These are phyloP conservation scores for Platycheirus rosarum DNA, from an alignment of 2,888 invertebrate genomes.

Conservation along the genomic window DNA sequence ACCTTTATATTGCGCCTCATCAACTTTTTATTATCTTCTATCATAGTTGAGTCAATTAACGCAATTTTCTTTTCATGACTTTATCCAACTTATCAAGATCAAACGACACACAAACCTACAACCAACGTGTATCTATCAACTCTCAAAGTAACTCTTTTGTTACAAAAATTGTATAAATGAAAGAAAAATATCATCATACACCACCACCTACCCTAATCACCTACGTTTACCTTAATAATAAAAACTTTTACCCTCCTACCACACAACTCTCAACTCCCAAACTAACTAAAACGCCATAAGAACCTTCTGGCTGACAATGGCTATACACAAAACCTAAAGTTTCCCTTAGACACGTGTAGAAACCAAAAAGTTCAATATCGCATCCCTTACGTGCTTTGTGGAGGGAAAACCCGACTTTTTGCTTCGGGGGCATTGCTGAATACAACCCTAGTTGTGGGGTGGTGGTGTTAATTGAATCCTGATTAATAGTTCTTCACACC, in stretches of 20 bases:
- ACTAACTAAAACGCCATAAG: slow-evolving; percentile 15
- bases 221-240: slow-evolving; percentile 19
- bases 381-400: slow-evolving; percentile 20
- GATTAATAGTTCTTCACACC: slow-evolving; percentile 52
- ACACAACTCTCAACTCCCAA: not conserved
- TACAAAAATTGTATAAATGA: not conserved
- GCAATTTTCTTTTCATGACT: slow-evolving; percentile 26
- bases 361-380: not conserved
- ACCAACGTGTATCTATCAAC: too few species aligned
- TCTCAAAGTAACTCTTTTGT: slow-evolving; percentile 6
- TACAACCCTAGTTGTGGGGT: not conserved
- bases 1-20: not conserved
- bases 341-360: slow-evolving; percentile 28
- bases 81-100: slow-evolving; percentile 1
- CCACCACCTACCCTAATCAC: not conserved
- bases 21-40: not conserved
- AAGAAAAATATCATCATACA: slow-evolving; percentile 18
- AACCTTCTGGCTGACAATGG: slow-evolving; percentile 17
- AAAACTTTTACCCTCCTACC: slow-evolving; percentile 12
- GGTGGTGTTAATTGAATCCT: slow-evolving; percentile 61
- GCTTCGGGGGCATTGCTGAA: not conserved
- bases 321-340: slow-evolving; percentile 16
- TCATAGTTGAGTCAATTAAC: slow-evolving; percentile 17
- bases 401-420: slow-evolving; percentile 10
- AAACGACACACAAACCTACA: not conserved